phyloP scores from a whole-genome alignment of 2,888 invertebrate genomes.

The Epinotia demarniana region DNA sequence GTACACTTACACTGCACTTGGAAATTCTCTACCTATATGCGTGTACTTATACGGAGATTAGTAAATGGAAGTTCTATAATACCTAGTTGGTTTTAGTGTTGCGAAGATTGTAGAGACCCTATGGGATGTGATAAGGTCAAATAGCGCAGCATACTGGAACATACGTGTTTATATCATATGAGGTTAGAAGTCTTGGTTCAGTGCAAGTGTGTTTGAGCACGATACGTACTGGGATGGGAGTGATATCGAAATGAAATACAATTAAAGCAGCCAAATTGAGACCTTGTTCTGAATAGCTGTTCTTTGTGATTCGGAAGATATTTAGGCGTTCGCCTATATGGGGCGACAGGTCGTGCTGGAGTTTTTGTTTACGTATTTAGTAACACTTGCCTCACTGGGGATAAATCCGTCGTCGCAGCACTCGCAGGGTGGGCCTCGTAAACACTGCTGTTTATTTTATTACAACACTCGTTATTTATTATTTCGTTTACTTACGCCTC shows the following conservation, averaged over 20 bases:
- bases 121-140: background rate
- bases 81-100: background rate
- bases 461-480: conserved; percentile 55
- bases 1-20: background rate
- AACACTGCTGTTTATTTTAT: conserved; percentile 70
- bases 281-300: background rate
- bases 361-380: conserved; percentile 54
- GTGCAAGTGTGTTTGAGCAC: too few species aligned
- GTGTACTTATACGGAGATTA: background rate
- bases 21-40: background rate
- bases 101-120: background rate
- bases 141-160: background rate
- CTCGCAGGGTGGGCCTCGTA: conserved; percentile 58
- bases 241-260: background rate
- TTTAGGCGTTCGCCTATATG: conserved; percentile 63
- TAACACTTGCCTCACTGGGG: conserved; percentile 55
- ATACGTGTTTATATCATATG: background rate
- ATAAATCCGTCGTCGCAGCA: conserved; percentile 68
- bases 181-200: background rate
- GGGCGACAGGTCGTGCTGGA: conserved; percentile 64
- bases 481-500: conserved; percentile 44
- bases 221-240: background rate
- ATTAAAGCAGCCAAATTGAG: background rate
- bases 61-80: conserved; percentile 1
- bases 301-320: conserved; percentile 25